Percentiles rank a stretch among this genome's conserved stretches.
Evolutionary conservation across 2,888 invertebrate species (phyloP).

Genomic region (Hydrotaea diabolus): DNA sequence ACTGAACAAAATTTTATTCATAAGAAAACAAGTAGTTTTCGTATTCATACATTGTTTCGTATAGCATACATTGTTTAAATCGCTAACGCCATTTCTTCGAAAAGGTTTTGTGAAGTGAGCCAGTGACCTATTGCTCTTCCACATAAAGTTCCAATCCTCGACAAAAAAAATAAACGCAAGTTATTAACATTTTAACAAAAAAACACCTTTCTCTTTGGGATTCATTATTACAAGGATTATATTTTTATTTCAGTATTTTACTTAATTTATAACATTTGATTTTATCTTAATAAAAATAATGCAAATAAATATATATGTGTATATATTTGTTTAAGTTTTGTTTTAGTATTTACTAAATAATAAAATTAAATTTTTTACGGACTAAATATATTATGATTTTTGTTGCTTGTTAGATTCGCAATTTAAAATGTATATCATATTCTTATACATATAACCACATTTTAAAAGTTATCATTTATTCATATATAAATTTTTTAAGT

Average conservation of each 20-base stretch:
- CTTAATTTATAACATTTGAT: slow-evolving; percentile 30
- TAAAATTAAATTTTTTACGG: slow-evolving; percentile 23
- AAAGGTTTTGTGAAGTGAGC: too few relatives aligned
- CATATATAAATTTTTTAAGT: slow-evolving; percentile 6
- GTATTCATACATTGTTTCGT: too few relatives aligned
- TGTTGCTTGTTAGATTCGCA: neutral
- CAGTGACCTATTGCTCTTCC: too few relatives aligned
- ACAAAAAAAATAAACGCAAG: too few relatives aligned
- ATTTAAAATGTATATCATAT: neutral
- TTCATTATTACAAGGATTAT: slow-evolving; percentile 52
- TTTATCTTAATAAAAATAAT: slow-evolving; percentile 47
- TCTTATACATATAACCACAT: neutral
- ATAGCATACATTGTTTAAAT: too few relatives aligned
- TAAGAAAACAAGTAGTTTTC: too few relatives aligned
- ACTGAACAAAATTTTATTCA: too few relatives aligned
- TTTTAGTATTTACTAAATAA: slow-evolving; percentile 30
- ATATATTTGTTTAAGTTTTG: slow-evolving; percentile 13
- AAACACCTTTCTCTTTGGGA: neutral
- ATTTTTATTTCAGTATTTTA: slow-evolving; percentile 39
- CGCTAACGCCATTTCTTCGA: too few relatives aligned
- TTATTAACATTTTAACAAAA: too few relatives aligned
- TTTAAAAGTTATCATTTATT: too few relatives aligned
- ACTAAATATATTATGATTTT: slow-evolving; percentile 3
- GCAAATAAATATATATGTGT: slow-evolving; percentile 11
- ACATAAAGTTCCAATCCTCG: too few relatives aligned